Base-by-base conservation (phyloP, 2,113 vertebrate genomes). In the Heliornis fulica region DNA sequence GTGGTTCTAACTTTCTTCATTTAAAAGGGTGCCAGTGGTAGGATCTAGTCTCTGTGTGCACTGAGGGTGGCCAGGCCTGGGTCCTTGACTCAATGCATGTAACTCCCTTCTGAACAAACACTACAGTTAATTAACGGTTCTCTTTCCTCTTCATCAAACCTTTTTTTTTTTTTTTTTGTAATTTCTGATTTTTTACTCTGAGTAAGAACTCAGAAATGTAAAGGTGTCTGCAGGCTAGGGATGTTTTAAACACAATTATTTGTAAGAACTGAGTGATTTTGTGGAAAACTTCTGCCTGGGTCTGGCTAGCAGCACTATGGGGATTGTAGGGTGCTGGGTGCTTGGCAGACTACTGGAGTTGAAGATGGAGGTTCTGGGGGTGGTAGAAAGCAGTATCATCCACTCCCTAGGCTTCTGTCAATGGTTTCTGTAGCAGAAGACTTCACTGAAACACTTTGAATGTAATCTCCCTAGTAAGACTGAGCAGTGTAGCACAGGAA, bases 231-330 rank as follows among this genome's bases (percentile, higher is more conserved):
- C 29, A 68, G 45, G 43, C 18, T 51, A 56, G 29, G n/a, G 46
- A 18, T 3, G 5, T 34, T 93, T 54, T 79, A 68, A 78, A 71
- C 64, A 18, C 23, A 76, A 4, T 64, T 76, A 28, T 61, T 76
- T 83, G 28, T 26, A 74, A 82, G 31, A 74, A 25, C 19, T 53
- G 26, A 31, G 16, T 22, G 6, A 36, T 80, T 96, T 86, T 84
- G 34, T 83, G 17, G 8, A 64, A 60, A 54, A 5, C 32, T 54
- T 59, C 16, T 60, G 3, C 18, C 8, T 56, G 23, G 18, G 5
- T 79, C 48, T 68, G 43, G 11, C 29, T 81, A 50, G n/a, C 14
- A 59, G 31, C 31, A 12, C 38, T 0, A 0, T 63, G 0, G 7
- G 9, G 21, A 48, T 76, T 14, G 11, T 22, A 34, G 40, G 4